phyloP scores from a whole-genome alignment of 2,113 vertebrate genomes.

The Thymallus thymallus region DNA sequence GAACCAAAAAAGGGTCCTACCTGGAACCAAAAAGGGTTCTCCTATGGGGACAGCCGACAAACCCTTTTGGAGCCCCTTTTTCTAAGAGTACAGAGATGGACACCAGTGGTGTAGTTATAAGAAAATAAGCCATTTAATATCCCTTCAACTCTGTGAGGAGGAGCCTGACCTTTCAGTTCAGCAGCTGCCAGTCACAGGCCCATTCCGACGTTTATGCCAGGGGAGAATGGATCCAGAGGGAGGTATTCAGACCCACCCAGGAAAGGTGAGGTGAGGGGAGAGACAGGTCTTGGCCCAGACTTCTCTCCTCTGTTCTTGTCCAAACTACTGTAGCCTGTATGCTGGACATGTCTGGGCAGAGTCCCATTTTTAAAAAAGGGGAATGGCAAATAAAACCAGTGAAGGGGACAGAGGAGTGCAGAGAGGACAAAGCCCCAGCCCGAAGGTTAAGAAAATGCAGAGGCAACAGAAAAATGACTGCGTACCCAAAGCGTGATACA shows the following conservation, averaged over 20 bases:
- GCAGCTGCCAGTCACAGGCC: background rate
- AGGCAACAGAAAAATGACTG: slow-evolving; percentile 6
- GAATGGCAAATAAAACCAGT: background rate
- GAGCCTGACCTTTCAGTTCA: slow-evolving; percentile 5
- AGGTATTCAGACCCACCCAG: background rate
- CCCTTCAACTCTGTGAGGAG: background rate
- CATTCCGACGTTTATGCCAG: slow-evolving; percentile 8
- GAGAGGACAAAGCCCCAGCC: background rate
- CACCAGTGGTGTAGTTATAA: background rate
- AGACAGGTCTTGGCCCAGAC: slow-evolving; percentile 15
- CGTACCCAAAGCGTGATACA: background rate
- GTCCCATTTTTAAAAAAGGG: background rate
- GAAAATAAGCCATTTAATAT: background rate
- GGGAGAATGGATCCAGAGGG: background rate
- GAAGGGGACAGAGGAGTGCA: background rate
- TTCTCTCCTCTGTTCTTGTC: background rate
- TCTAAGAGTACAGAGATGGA: background rate
- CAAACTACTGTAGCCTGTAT: background rate
- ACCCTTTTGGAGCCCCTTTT: too few species aligned
- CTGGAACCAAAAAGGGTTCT: too few species aligned
- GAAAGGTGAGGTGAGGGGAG: background rate
- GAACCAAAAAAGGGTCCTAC: too few species aligned
- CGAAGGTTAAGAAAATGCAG: slow-evolving; percentile 23
- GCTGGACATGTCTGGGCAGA: background rate
- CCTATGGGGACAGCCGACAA: too few species aligned